These are phyloP conservation scores for Bimastos eiseni DNA, from an alignment of 2,888 invertebrate genomes.

Conservation along the genomic window DNA sequence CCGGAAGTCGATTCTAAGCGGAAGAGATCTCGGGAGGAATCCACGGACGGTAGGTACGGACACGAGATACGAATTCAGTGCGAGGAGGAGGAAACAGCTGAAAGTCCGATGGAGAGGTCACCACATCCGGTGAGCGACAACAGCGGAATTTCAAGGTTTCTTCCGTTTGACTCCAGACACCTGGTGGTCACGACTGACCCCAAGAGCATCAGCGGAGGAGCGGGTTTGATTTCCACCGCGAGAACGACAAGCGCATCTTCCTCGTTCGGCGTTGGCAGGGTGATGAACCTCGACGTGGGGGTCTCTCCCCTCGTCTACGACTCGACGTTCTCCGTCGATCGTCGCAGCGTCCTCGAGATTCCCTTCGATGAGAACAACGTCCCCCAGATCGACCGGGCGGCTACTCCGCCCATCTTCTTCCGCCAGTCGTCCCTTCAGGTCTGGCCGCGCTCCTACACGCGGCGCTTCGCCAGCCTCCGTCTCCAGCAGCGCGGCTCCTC, in stretches of 20 bases:
- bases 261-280: background rate
- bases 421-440: slow-evolving; percentile 24
- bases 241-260: background rate
- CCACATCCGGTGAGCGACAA: too few relatives aligned
- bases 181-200: background rate
- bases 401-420: slow-evolving; percentile 42
- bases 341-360: slow-evolving; percentile 21
- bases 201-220: background rate
- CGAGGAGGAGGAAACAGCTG: background rate
- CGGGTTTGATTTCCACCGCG: background rate
- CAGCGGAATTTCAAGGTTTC: background rate
- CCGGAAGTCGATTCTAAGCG: background rate
- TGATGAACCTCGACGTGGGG: background rate
- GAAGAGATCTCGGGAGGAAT: background rate
- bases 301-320: background rate
- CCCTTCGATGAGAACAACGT: slow-evolving; percentile 42
- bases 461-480: slow-evolving; percentile 29
- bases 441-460: slow-evolving; percentile 10
- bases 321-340: background rate
- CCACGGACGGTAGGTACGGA: background rate
- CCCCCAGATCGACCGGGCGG: slow-evolving; percentile 41
- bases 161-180: background rate
- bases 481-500: slow-evolving; percentile 34
- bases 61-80: slow-evolving; percentile 14
- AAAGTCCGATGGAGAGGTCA: background rate